Conservation (phyloP, 2,113 vertebrate species). For the Percopsis transmontana region DNA sequence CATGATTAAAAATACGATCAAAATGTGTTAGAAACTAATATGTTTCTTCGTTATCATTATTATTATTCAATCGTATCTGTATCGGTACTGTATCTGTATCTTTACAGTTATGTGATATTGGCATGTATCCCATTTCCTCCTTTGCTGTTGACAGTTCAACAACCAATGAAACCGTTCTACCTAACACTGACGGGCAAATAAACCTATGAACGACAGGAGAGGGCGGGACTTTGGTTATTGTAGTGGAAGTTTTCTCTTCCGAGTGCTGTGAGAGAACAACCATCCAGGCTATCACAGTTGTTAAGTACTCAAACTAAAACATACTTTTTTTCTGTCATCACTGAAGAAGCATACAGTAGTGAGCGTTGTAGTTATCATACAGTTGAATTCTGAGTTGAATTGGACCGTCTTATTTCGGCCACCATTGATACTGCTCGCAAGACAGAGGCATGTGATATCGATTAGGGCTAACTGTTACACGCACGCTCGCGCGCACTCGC, state of each 20-base stretch:
- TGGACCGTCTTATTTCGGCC: background rate
- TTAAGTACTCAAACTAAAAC: no score
- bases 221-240: slow-evolving; percentile 49
- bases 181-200: background rate
- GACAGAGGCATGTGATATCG: slow-evolving; percentile 70
- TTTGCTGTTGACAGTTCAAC: background rate
- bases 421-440: slow-evolving; percentile 36
- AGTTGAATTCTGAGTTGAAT: background rate
- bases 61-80: background rate
- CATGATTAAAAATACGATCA: background rate
- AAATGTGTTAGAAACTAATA: background rate
- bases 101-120: no score
- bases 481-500: background rate
- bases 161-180: slow-evolving; percentile 27
- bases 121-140: no score
- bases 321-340: background rate
- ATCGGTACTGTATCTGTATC: no score
- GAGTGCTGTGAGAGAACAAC: slow-evolving; percentile 5
- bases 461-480: slow-evolving; percentile 52
- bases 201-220: slow-evolving; percentile 48
- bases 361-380: fast-evolving
- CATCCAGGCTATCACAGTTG: background rate
- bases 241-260: slow-evolving; percentile 52
- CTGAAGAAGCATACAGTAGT: background rate
- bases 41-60: background rate